Evolutionary conservation across 2,113 vertebrate genomes (phyloP).

Genomic region (Tupaia chinensis): DNA sequence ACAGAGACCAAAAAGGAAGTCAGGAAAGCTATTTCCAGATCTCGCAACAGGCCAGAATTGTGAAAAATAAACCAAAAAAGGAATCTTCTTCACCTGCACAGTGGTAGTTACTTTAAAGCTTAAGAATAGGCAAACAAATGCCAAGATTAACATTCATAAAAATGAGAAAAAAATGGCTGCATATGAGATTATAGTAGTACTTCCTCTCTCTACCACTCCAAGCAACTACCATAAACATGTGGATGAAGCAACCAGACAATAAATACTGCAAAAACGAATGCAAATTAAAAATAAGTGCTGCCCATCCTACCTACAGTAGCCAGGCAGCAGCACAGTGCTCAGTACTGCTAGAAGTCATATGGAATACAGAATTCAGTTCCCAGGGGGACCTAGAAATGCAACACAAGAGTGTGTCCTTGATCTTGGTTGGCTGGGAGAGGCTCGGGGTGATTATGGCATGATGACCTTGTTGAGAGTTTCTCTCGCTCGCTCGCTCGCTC

Average conservation of each 20-base stretch:
- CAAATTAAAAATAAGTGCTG: not conserved
- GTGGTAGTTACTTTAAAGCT: not conserved
- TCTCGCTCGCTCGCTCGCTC: too few relatives aligned
- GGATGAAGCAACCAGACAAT: not conserved
- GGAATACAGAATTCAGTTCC: too few relatives aligned
- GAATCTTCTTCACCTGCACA: not conserved
- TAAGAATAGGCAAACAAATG: not conserved
- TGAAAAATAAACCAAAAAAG: not conserved
- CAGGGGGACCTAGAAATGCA: too few relatives aligned
- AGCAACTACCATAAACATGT: not conserved
- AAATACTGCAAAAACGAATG: not conserved
- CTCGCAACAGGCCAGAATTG: not conserved
- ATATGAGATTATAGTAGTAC: not conserved
- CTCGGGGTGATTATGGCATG: too few relatives aligned
- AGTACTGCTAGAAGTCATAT: too few relatives aligned
- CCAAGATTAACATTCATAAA: not conserved
- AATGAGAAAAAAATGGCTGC: not conserved
- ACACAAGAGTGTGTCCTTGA: too few relatives aligned
- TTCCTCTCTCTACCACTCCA: not conserved
- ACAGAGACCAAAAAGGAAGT: not conserved
- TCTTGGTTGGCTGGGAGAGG: too few relatives aligned
- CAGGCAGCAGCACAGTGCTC: too few relatives aligned
- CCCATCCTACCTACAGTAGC: too few relatives aligned
- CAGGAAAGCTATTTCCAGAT: not conserved
- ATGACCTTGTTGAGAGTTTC: too few relatives aligned